Evolutionary conservation across 2,888 invertebrate genomes (phyloP).

Genomic region (Stegophylla sp.): DNA sequence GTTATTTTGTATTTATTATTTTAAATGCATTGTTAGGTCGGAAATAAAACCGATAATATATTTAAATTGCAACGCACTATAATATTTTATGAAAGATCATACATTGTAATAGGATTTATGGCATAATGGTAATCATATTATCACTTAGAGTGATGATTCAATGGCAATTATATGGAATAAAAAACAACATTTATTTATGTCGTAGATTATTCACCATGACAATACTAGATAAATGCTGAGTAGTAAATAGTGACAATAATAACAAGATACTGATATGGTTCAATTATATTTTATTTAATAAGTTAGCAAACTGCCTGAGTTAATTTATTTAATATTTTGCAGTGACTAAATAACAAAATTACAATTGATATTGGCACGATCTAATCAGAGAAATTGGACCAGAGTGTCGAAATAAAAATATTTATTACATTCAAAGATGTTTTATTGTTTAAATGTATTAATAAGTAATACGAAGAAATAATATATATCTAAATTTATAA

Average conservation of each 20-base stretch:
- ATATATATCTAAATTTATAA: too few species aligned
- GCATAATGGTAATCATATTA: background rate
- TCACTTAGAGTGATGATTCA: background rate
- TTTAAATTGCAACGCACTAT: too few species aligned
- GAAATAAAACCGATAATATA: too few species aligned
- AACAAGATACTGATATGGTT: background rate
- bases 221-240: background rate
- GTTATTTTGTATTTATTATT: too few species aligned
- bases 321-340: background rate
- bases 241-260: background rate
- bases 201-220: background rate
- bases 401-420: too few species aligned
- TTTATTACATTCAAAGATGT: too few species aligned
- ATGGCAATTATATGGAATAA: background rate
- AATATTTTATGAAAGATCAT: background rate
- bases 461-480: too few species aligned
- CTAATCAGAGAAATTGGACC: too few species aligned
- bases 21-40: too few species aligned
- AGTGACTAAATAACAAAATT: too few species aligned
- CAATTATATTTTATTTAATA: slow-evolving; percentile 4
- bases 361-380: too few species aligned
- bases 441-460: too few species aligned
- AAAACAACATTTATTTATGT: background rate
- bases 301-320: background rate
- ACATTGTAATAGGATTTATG: background rate